These are phyloP conservation scores for Macrophya annulata DNA, from an alignment of 2,888 invertebrate species.

Conservation along the genomic window DNA sequence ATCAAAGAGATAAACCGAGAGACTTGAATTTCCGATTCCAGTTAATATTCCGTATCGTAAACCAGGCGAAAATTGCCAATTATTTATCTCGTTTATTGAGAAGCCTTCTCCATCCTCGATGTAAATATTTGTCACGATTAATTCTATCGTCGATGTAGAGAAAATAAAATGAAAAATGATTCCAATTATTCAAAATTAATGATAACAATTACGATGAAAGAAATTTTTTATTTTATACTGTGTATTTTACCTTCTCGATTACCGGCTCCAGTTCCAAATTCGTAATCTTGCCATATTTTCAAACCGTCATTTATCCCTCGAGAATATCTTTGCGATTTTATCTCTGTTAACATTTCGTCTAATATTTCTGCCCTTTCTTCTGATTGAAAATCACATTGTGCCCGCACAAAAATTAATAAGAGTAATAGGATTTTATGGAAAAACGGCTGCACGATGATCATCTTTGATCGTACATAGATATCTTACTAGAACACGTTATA, in stretches of 20 bases:
- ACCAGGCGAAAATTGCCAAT: slow-evolving; percentile 66
- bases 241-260: slow-evolving; percentile 79
- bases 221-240: not conserved
- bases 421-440: slow-evolving; percentile 20
- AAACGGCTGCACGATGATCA: not conserved
- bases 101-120: slow-evolving; percentile 59
- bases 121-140: slow-evolving; percentile 65
- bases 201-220: not conserved
- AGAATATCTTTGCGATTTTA: slow-evolving; percentile 44
- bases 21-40: slow-evolving; percentile 4
- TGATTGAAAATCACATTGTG: slow-evolving; percentile 40
- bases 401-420: slow-evolving; percentile 42
- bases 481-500: slow-evolving; percentile 22
- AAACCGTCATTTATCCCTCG: slow-evolving; percentile 58
- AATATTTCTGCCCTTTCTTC: slow-evolving; percentile 38
- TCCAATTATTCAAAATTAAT: not conserved
- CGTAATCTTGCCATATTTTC: slow-evolving; percentile 74
- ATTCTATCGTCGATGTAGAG: slow-evolving; percentile 61
- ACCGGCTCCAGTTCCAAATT: slow-evolving; percentile 73
- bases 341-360: slow-evolving; percentile 51
- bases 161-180: not conserved
- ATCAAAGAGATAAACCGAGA: slow-evolving; percentile 2
- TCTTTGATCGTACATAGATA: slow-evolving; percentile 30
- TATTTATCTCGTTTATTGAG: slow-evolving; percentile 51
- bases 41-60: slow-evolving; percentile 32